Conservation (phyloP, 2,113 vertebrate species). For the Notarius quadriscutis region DNA sequence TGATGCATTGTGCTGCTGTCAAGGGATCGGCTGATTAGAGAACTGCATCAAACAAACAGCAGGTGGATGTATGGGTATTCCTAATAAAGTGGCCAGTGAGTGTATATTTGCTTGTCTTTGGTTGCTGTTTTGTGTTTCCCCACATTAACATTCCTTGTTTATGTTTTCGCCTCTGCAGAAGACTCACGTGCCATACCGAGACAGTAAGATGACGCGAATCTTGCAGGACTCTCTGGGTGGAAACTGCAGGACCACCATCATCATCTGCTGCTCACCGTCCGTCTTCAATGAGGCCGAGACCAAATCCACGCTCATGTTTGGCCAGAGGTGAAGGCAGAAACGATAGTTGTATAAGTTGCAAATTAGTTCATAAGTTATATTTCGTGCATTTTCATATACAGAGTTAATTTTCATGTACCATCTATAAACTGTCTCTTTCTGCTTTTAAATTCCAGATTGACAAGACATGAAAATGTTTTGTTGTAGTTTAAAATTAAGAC, state of each 20-base stretch:
- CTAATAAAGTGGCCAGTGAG: too few species aligned
- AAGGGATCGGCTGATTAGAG: too few species aligned
- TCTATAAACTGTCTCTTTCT: not conserved
- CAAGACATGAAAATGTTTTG: not conserved
- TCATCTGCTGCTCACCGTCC: slow-evolving; percentile 96
- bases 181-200: slow-evolving; percentile 92
- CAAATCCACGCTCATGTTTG: slow-evolving; percentile 95
- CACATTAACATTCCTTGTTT: not conserved
- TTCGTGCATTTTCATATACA: not conserved
- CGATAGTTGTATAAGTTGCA: not conserved
- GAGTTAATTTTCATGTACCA: not conserved
- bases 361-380: not conserved
- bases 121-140: not conserved
- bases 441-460: not conserved
- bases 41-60: too few species aligned
- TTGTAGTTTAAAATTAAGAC: not conserved
- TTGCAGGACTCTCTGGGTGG: slow-evolving; percentile 96
- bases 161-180: slow-evolving; percentile 73
- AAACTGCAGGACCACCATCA: slow-evolving; percentile 95
- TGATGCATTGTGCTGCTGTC: too few species aligned
- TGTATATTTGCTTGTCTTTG: not conserved
- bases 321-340: slow-evolving; percentile 80
- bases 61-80: too few species aligned
- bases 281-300: slow-evolving; percentile 94
- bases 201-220: slow-evolving; percentile 98